These are phyloP conservation scores for Nemurella pictetii DNA, from an alignment of 2,888 invertebrate species.

Conservation along the genomic window DNA sequence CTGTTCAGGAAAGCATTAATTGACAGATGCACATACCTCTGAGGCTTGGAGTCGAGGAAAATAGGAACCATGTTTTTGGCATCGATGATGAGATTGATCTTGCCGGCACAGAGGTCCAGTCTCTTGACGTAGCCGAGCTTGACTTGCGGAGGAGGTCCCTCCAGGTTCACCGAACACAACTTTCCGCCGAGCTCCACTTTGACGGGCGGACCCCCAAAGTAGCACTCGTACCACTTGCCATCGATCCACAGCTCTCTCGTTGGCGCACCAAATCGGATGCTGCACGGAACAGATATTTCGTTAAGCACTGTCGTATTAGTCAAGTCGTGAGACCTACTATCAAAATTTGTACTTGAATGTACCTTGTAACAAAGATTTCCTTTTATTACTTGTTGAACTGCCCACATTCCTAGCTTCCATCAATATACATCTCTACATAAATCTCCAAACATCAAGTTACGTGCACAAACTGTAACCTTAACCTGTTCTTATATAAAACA, in stretches of 20 bases:
- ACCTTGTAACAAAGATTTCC: too few species aligned
- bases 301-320: constrained; percentile 32
- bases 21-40: constrained; percentile 63
- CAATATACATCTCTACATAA: not conserved
- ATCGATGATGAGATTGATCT: constrained; percentile 81
- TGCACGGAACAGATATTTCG: constrained; percentile 52
- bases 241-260: constrained; percentile 90
- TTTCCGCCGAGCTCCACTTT: constrained; percentile 78
- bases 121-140: constrained; percentile 79
- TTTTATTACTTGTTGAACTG: too few species aligned
- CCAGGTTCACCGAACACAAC: constrained; percentile 76
- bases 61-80: constrained; percentile 77
- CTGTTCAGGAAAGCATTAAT: too few species aligned
- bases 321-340: too few species aligned
- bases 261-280: constrained; percentile 87
- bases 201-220: constrained; percentile 87
- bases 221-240: constrained; percentile 86
- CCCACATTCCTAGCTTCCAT: too few species aligned
- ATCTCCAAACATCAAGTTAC: not conserved
- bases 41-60: constrained; percentile 81
- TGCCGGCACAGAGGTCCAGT: constrained; percentile 81
- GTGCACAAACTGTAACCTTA: not conserved
- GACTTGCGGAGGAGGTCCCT: constrained; percentile 92
- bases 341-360: too few species aligned
- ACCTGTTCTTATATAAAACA: not conserved